A percentile compares a stretch with the other conserved stretches of the same genome.
phyloP scores from a whole-genome alignment of 2,888 invertebrate genomes.

The Nasonovia ribisnigri region DNA sequence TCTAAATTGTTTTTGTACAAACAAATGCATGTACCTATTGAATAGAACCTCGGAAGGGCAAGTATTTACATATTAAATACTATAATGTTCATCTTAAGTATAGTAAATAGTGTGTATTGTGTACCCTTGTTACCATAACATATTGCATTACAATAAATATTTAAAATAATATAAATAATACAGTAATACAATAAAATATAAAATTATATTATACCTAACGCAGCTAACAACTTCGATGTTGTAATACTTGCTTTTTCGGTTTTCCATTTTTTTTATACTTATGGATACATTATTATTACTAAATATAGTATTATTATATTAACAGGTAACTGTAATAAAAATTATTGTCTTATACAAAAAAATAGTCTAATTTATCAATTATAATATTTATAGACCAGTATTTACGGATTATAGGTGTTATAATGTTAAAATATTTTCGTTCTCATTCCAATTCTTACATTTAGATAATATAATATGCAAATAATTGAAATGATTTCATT shows the following conservation, averaged over 20 bases:
- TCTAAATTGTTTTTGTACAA: background rate
- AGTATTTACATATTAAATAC: background rate
- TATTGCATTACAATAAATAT: background rate
- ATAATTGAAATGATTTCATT: background rate
- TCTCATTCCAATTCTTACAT: background rate
- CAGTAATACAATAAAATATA: too few relatives aligned
- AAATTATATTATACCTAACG: background rate
- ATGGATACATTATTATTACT: background rate
- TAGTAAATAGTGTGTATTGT: background rate
- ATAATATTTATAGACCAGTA: background rate
- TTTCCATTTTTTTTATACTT: background rate
- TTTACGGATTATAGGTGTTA: background rate
- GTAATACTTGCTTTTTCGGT: background rate
- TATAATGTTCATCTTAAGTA: background rate
- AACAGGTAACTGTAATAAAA: background rate
- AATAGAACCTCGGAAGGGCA: too few relatives aligned
- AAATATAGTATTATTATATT: background rate
- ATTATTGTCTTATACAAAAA: background rate
- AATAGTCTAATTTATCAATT: background rate
- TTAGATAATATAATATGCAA: background rate
- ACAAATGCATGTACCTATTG: too few relatives aligned
- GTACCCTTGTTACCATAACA: background rate
- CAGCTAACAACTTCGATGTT: too few relatives aligned
- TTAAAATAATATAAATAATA: too few relatives aligned
- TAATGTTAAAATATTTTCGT: background rate